phyloP scores from a whole-genome alignment of 2,888 invertebrate genomes.

The Cordylochernes scorpioides region DNA sequence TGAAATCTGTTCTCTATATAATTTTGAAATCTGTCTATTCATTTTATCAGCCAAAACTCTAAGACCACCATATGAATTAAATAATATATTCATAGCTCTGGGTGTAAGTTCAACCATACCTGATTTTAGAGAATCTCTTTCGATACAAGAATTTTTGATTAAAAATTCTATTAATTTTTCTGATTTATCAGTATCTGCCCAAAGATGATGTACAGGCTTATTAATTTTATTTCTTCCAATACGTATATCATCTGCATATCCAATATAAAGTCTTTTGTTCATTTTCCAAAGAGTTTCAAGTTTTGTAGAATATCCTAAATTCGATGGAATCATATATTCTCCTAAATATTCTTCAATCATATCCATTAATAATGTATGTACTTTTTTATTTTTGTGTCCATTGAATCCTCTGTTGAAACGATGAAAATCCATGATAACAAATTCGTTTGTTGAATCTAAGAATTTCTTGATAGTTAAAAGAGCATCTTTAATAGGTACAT shows the following conservation, averaged over 20 bases:
- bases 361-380: constrained; percentile 31
- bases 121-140: constrained; percentile 6
- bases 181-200: constrained; percentile 34
- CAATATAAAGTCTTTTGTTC: constrained; percentile 31
- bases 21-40: constrained; percentile 8
- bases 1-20: constrained; percentile 12
- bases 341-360: constrained; percentile 31
- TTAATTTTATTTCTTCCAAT: constrained; percentile 3
- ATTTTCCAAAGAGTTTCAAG: constrained; percentile 31
- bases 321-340: constrained; percentile 29
- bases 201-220: constrained; percentile 17
- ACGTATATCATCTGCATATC: constrained; percentile 28
- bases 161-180: constrained; percentile 29
- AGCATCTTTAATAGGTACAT: constrained; percentile 14
- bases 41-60: constrained; percentile 13
- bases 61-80: constrained; percentile 11
- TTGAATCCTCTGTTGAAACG: constrained; percentile 33
- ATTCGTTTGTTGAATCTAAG: constrained; percentile 25
- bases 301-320: constrained; percentile 27
- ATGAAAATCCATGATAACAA: constrained; percentile 47
- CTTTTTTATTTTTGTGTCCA: constrained; percentile 11
- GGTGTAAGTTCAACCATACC: constrained; percentile 15
- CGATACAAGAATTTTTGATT: constrained; percentile 5
- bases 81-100: constrained; percentile 5
- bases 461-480: constrained; percentile 37